Percentiles rank a stretch among this genome's conserved stretches.
Conservation (phyloP, 2,888 invertebrate genomes). For the Cantharis nigra region DNA sequence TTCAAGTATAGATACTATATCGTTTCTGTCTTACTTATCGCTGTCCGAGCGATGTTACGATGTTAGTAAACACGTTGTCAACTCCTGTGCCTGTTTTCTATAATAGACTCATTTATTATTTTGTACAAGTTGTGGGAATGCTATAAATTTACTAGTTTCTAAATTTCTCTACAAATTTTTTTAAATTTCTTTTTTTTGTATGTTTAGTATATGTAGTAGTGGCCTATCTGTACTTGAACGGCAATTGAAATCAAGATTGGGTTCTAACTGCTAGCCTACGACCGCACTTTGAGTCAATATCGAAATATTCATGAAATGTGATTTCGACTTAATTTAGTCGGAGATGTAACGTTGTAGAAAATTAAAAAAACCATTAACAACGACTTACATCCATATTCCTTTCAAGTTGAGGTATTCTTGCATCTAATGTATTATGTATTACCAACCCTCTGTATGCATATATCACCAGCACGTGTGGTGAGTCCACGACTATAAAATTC, state of each 20-base stretch:
- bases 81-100: not conserved
- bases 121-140: not conserved
- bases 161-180: not conserved
- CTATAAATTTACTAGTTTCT: not conserved
- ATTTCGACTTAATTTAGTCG: too few species aligned
- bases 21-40: not conserved
- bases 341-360: not conserved
- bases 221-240: too few species aligned
- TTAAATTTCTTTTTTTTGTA: too few species aligned
- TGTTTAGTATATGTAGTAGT: too few species aligned
- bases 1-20: not conserved
- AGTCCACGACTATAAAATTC: not conserved
- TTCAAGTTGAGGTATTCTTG: not conserved
- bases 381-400: not conserved
- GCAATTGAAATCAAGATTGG: too few species aligned
- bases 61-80: not conserved
- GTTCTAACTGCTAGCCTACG: too few species aligned
- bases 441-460: not conserved
- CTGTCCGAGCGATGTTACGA: not conserved
- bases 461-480: not conserved
- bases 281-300: not conserved
- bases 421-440: not conserved
- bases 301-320: too few species aligned
- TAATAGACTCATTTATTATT: not conserved
- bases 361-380: too few species aligned